phyloP scores from a whole-genome alignment of 2,113 vertebrate species.

The Grammomys surdaster region DNA sequence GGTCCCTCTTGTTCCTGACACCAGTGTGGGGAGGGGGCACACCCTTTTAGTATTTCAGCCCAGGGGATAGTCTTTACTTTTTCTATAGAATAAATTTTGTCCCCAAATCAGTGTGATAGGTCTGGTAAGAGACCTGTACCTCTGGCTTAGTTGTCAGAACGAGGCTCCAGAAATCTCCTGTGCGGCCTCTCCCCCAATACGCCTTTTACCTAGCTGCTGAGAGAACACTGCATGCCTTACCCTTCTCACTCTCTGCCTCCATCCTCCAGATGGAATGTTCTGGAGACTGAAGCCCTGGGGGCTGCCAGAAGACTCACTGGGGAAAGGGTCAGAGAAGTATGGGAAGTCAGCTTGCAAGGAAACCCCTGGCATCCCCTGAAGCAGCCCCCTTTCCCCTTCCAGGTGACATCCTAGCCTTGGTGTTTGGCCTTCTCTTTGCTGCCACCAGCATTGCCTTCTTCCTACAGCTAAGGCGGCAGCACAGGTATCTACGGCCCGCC shows the following conservation, averaged over 20 bases:
- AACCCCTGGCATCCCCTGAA: not conserved
- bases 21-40: fast-evolving
- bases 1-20: slow-evolving; percentile 64
- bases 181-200: not conserved
- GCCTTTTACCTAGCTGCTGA: not conserved
- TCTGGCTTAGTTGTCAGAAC: slow-evolving; percentile 2
- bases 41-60: slow-evolving; percentile 45
- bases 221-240: not conserved
- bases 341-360: not conserved
- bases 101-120: not conserved
- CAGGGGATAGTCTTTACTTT: slow-evolving; percentile 50
- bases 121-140: not conserved
- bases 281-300: not conserved
- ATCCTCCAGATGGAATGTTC: not conserved
- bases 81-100: not conserved
- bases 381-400: not conserved
- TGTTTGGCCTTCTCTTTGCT: slow-evolving; percentile 88
- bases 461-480: slow-evolving; percentile 83
- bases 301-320: not conserved
- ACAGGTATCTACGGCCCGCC: not conserved
- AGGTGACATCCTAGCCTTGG: slow-evolving; percentile 88
- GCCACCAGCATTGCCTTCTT: slow-evolving; percentile 84
- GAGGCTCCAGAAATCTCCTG: not conserved
- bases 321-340: not conserved
- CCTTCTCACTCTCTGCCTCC: not conserved